Conservation (phyloP, 2,113 vertebrate genomes). For the Sterna hirundo region DNA sequence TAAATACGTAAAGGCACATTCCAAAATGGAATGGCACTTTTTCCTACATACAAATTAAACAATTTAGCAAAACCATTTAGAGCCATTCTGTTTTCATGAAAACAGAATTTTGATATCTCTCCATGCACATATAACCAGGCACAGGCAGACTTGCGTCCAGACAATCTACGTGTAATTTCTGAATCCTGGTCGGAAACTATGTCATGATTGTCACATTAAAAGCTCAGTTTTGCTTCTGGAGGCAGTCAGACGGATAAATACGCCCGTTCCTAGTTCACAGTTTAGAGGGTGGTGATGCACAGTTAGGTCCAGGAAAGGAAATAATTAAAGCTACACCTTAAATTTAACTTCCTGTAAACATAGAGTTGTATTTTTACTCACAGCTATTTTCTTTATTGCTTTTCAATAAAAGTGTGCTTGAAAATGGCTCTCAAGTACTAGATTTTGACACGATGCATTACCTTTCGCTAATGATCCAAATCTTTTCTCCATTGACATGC, state of each 20-base stretch:
- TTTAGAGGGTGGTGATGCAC: background rate
- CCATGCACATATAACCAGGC: background rate
- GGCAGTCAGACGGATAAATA: background rate
- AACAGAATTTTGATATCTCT: background rate
- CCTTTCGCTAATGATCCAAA: background rate
- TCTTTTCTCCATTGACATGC: background rate
- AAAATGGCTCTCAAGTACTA: background rate
- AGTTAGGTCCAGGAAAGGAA: background rate
- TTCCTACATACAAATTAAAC: background rate
- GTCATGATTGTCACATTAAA: background rate
- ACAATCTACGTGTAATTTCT: background rate
- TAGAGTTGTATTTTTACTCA: background rate
- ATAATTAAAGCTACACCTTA: background rate
- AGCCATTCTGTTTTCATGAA: background rate
- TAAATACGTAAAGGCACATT: background rate
- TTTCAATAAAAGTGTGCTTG: background rate
- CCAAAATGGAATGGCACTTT: background rate
- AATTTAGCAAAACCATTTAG: background rate
- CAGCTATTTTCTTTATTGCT: background rate
- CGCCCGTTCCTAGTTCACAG: background rate
- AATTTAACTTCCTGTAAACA: background rate
- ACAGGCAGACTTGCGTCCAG: background rate
- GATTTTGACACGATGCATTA: background rate
- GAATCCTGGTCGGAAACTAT: background rate
- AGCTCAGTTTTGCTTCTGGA: background rate